Percentiles rank a stretch among this genome's conserved stretches.
Evolutionary conservation across 2,888 invertebrate species (phyloP).

Genomic region (Petrolisthes cinctipes): DNA sequence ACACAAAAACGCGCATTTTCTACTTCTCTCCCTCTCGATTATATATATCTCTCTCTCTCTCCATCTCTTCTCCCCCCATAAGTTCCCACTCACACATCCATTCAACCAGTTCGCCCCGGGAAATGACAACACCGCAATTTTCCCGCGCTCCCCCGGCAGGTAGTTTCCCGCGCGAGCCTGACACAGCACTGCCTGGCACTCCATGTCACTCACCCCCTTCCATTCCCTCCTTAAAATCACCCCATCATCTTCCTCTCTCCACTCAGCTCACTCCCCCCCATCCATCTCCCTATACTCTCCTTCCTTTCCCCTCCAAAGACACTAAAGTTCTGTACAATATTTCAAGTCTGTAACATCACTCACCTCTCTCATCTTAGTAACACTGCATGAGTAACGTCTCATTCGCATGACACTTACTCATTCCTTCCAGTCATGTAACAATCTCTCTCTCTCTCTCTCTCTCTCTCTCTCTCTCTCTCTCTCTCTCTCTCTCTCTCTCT

Average conservation of each 20-base stretch:
- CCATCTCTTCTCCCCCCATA: not conserved
- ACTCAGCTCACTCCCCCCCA: not conserved
- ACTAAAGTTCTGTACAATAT: no score
- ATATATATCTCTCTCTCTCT: not conserved
- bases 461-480: slow-evolving; percentile 32
- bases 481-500: slow-evolving; percentile 15
- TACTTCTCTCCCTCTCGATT: slow-evolving; percentile 14
- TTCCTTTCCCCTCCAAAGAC: no score
- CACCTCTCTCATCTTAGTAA: no score
- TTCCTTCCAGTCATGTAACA: no score
- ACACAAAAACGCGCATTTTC: slow-evolving; percentile 1
- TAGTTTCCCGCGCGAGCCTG: not conserved
- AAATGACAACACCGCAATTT: not conserved
- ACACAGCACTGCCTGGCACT: not conserved
- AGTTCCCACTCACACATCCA: not conserved
- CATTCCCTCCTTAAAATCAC: no score
- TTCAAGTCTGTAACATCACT: no score
- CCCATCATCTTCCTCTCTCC: not conserved
- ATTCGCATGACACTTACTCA: no score
- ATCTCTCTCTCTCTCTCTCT: slow-evolving; percentile 9
- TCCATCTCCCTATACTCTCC: no score
- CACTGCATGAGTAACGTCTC: not conserved
- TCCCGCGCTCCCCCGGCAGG: not conserved
- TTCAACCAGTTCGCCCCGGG: not conserved
- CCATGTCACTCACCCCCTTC: no score